Evolutionary conservation across 2,888 invertebrate species (phyloP).

Genomic region (Thymelicus sylvestris): DNA sequence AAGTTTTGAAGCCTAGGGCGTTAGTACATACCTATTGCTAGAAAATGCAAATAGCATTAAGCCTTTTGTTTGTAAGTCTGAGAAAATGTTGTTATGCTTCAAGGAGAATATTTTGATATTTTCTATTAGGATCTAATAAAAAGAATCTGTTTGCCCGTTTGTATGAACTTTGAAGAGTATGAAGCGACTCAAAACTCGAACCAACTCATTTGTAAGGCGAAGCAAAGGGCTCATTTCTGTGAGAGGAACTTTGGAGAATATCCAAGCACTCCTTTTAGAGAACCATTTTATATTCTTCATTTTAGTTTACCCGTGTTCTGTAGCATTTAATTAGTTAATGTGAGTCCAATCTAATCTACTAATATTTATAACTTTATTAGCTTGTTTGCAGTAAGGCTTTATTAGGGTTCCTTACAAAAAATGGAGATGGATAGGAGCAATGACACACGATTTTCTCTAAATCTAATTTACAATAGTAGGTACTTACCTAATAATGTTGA

Average conservation of each 20-base stretch:
- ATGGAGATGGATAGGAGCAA: no score
- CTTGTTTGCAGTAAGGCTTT: background rate
- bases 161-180: background rate
- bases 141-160: background rate
- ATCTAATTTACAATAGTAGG: no score
- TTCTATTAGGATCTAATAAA: background rate
- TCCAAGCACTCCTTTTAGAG: background rate
- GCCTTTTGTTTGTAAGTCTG: no score
- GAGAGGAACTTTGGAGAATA: slow-evolving; percentile 14
- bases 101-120: no score
- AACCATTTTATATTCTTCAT: background rate
- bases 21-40: no score
- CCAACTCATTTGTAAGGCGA: background rate
- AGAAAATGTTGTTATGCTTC: no score
- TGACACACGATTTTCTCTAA: no score
- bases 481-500: no score
- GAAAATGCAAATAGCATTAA: no score
- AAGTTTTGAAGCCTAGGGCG: no score
- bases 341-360: background rate
- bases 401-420: no score
- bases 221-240: slow-evolving; percentile 9
- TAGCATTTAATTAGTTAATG: slow-evolving; percentile 7
- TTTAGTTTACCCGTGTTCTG: background rate
- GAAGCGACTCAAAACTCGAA: background rate
- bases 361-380: background rate